Evolutionary conservation across 2,888 invertebrate species (phyloP).

Genomic region (Andrena minutula): DNA sequence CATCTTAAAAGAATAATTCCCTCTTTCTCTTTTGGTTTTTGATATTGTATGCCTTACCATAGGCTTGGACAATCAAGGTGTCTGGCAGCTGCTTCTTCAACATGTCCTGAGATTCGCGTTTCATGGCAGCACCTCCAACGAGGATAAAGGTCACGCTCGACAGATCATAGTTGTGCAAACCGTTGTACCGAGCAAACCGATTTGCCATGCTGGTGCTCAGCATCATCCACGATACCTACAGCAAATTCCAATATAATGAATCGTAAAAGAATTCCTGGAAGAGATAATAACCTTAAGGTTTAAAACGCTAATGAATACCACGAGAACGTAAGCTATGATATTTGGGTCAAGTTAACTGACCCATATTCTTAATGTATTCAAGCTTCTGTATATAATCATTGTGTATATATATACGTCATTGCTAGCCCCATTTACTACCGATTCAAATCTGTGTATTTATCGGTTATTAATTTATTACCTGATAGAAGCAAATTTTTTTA

Average conservation of each 20-base stretch:
- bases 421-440: too few species aligned
- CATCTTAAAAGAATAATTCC: too few species aligned
- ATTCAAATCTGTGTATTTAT: too few species aligned
- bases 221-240: slow-evolving; percentile 68
- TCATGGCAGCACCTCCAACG: slow-evolving; percentile 66
- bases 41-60: slow-evolving; percentile 60
- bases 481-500: too few species aligned
- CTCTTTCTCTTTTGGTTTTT: too few species aligned
- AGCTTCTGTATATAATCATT: neutral
- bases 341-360: neutral
- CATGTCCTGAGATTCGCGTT: slow-evolving; percentile 49
- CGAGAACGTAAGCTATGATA: neutral
- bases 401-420: too few species aligned
- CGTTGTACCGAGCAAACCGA: slow-evolving; percentile 58
- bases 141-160: slow-evolving; percentile 56
- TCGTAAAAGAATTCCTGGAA: neutral
- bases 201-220: slow-evolving; percentile 69
- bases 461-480: too few species aligned
- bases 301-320: neutral
- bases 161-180: slow-evolving; percentile 63
- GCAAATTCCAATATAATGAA: neutral
- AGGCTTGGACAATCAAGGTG: slow-evolving; percentile 57
- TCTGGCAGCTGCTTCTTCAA: slow-evolving; percentile 53
- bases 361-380: neutral
- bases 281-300: neutral